These are phyloP conservation scores for Terebella lapidaria DNA, from an alignment of 2,888 invertebrate genomes.

Conservation along the genomic window DNA sequence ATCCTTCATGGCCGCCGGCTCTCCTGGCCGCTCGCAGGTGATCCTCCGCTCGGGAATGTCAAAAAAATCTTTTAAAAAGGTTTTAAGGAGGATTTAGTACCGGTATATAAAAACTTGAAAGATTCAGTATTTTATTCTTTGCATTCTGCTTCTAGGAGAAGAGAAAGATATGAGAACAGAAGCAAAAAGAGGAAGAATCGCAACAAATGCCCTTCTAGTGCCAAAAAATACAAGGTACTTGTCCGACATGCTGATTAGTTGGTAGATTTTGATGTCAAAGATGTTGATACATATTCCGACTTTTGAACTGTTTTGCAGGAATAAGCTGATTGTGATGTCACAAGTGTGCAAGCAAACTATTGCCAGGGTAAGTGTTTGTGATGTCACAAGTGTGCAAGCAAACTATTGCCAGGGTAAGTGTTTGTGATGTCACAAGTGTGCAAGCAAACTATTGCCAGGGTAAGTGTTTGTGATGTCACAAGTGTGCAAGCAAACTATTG, in stretches of 20 bases:
- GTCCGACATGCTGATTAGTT: background rate
- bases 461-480: no score
- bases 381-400: no score
- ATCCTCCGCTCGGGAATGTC: no score
- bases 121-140: background rate
- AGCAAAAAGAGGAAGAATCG: constrained; percentile 39
- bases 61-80: no score
- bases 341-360: constrained; percentile 51
- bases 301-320: constrained; percentile 30
- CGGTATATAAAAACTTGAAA: background rate
- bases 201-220: constrained; percentile 49
- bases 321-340: constrained; percentile 51
- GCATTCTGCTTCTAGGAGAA: constrained; percentile 19
- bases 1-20: constrained; percentile 46
- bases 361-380: constrained; percentile 41
- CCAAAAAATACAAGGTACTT: constrained; percentile 32
- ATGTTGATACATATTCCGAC: background rate
- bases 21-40: constrained; percentile 49
- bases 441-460: no score
- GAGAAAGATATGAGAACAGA: constrained; percentile 16
- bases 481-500: no score
- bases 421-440: no score
- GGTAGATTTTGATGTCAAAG: constrained; percentile 3
- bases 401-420: no score
- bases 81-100: background rate